Evolutionary conservation across 2,113 vertebrate genomes (phyloP), one percentile per base, ranked within the genome.

Genomic region (Hippocampus comes): DNA sequence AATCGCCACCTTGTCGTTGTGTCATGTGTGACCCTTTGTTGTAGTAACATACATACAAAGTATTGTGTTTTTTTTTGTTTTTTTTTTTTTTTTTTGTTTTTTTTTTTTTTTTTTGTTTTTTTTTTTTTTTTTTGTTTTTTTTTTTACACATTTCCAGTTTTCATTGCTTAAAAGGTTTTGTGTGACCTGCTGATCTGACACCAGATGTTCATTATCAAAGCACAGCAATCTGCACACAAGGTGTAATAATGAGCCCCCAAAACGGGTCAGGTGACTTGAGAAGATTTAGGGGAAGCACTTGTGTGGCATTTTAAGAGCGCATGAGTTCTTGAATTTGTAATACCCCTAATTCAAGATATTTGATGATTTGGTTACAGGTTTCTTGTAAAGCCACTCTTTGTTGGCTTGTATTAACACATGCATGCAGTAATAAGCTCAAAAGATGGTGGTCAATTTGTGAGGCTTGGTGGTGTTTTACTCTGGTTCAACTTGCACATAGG

Each of bases 1-100:
- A 73, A 63, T 57, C 56, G 20, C 56, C 46, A 48, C 27, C 18
- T 68, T 42, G 77, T 17, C 27, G 72, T 74, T 59, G 67, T 38
- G 34, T 38, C 67, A 66, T 84, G 76, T 77, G 78, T 84, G 82
- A 83, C 70, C 80, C 80, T 81, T 82, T 90, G 84, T 87, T 90
- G 74, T 42, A 77, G 56, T 79, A 61, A 79, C 71, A 65, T 66
- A 65, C 55, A 86, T 72, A 82, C 38, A 0, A 70, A 30, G 20
- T 2, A 9, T 1, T 41, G 7, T 60, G 3, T 14, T 21, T 46
- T 67, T 43, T 6, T 46, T 8, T n/a, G n/a, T n/a, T n/a, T n/a
- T n/a, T n/a, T n/a, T n/a, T n/a, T n/a, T n/a, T n/a, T n/a, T n/a
- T n/a, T n/a, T n/a, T n/a, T n/a, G n/a, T n/a, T n/a, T n/a, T n/a